Conservation (phyloP, 2,113 vertebrate genomes). For the Istiophorus platypterus region DNA sequence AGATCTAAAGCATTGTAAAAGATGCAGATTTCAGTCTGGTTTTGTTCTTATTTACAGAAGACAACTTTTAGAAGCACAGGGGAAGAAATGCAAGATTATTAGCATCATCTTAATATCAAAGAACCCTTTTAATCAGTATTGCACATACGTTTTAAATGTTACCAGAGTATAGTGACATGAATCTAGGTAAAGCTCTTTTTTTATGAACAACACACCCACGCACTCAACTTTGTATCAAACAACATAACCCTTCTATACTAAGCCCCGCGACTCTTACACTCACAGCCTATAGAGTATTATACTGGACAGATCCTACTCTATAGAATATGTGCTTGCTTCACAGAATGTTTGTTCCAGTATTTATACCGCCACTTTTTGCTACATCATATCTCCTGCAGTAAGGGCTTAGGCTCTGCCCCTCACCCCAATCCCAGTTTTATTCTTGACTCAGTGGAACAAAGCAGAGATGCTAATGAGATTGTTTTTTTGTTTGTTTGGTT, state of each 20-base stretch:
- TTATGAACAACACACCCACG: slow-evolving; percentile 54
- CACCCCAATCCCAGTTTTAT: slow-evolving; percentile 36
- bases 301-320: slow-evolving; percentile 75
- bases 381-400: slow-evolving; percentile 70
- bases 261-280: slow-evolving; percentile 71
- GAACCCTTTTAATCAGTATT: slow-evolving; percentile 68
- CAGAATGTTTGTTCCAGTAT: slow-evolving; percentile 80
- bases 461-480: slow-evolving; percentile 62
- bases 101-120: slow-evolving; percentile 74
- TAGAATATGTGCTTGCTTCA: slow-evolving; percentile 84
- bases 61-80: slow-evolving; percentile 67
- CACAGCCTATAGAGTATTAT: slow-evolving; percentile 74
- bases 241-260: slow-evolving; percentile 48
- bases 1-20: slow-evolving; percentile 81
- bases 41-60: slow-evolving; percentile 75
- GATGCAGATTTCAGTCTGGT: slow-evolving; percentile 57
- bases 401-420: slow-evolving; percentile 51
- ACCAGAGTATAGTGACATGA: slow-evolving; percentile 66
- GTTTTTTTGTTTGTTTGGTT: slow-evolving; percentile 17
- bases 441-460: slow-evolving; percentile 48
- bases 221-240: slow-evolving; percentile 50
- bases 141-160: slow-evolving; percentile 74
- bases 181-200: slow-evolving; percentile 58
- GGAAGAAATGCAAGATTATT: slow-evolving; percentile 52
- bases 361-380: slow-evolving; percentile 74